Evolutionary conservation across 2,797 vertebrate species (phyloP).

Genomic region (Oreochromis grahami): DNA sequence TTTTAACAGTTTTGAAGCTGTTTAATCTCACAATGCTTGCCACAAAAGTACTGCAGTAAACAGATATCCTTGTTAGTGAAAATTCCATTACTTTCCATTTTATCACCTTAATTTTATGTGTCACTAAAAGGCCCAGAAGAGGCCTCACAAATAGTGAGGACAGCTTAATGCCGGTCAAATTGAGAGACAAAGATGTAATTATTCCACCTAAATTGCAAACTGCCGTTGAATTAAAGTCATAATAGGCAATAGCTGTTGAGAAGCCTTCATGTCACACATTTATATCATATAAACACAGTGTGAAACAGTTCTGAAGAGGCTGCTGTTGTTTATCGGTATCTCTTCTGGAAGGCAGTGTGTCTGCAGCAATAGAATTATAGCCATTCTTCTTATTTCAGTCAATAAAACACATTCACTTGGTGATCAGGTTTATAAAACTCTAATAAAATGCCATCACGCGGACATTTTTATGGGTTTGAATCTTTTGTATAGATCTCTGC

Average conservation of each 20-base stretch:
- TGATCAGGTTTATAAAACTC: not conserved
- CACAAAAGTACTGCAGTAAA: slow-evolving; percentile 37
- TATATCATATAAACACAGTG: slow-evolving; percentile 31
- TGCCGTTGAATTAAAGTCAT: slow-evolving; percentile 35
- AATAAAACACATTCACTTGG: not conserved
- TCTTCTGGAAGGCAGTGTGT: not conserved
- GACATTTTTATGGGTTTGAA: not conserved
- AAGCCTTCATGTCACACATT: slow-evolving; percentile 9
- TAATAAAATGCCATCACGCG: not conserved
- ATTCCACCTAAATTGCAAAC: slow-evolving; percentile 29
- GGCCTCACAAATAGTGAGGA: slow-evolving; percentile 34
- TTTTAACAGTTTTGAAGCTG: slow-evolving; percentile 69
- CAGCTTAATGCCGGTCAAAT: slow-evolving; percentile 41
- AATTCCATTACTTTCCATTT: slow-evolving; percentile 30
- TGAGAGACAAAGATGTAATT: slow-evolving; percentile 60
- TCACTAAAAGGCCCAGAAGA: slow-evolving; percentile 11
- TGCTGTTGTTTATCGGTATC: not conserved
- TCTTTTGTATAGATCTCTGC: not conserved
- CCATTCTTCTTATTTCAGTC: not conserved
- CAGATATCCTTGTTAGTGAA: slow-evolving; percentile 37
- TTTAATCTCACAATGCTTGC: slow-evolving; percentile 62
- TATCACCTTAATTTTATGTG: slow-evolving; percentile 17
- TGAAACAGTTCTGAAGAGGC: not conserved
- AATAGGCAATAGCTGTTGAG: slow-evolving; percentile 24
- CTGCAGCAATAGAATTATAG: not conserved